Evolutionary conservation across 1,140 invertebrate genomes (phyloP).

Genomic region (Lordiphosa mommai): DNA sequence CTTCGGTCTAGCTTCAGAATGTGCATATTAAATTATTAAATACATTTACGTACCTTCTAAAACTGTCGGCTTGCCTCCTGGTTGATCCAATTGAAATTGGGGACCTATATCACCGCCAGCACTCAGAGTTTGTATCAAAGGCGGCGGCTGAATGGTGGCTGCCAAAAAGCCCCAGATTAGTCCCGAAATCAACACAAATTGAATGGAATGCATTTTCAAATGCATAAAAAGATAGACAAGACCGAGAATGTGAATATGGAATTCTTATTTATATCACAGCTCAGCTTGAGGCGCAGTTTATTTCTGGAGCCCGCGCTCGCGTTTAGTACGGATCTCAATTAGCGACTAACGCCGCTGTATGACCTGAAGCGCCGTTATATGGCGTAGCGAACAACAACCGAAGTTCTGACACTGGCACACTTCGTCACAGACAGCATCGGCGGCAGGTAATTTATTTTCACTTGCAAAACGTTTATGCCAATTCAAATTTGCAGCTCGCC

Average conservation of each 20-base stretch:
- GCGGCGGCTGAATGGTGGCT: slow-evolving; percentile 53
- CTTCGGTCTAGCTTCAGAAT: slow-evolving; percentile 12
- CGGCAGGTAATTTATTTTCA: slow-evolving; percentile 9
- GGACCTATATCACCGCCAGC: slow-evolving; percentile 59
- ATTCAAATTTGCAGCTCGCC: slow-evolving; percentile 38
- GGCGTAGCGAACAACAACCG: slow-evolving; percentile 24
- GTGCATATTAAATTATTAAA: slow-evolving; percentile 1
- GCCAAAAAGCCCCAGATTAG: slow-evolving; percentile 17
- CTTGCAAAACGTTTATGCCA: slow-evolving; percentile 40
- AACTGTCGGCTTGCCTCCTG: not conserved
- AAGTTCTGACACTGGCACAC: slow-evolving; percentile 21
- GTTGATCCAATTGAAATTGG: slow-evolving; percentile 35
- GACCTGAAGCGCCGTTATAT: slow-evolving; percentile 65
- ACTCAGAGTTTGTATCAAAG: slow-evolving; percentile 54
- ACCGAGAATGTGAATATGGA: not conserved
- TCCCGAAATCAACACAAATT: slow-evolving; percentile 20
- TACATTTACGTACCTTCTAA: slow-evolving; percentile 40
- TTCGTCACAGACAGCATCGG: slow-evolving; percentile 6
- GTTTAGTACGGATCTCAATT: slow-evolving; percentile 45
- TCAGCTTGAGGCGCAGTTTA: slow-evolving; percentile 24
- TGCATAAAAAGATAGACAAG: not conserved
- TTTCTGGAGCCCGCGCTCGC: slow-evolving; percentile 23
- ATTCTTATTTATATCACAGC: slow-evolving; percentile 55
- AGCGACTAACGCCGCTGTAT: slow-evolving; percentile 48
- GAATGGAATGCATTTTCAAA: slow-evolving; percentile 27